Evolutionary conservation across 1,140 invertebrate genomes (phyloP), one percentile per base, ranked within the genome.

Genomic region (Neotoxoptera formosana): DNA sequence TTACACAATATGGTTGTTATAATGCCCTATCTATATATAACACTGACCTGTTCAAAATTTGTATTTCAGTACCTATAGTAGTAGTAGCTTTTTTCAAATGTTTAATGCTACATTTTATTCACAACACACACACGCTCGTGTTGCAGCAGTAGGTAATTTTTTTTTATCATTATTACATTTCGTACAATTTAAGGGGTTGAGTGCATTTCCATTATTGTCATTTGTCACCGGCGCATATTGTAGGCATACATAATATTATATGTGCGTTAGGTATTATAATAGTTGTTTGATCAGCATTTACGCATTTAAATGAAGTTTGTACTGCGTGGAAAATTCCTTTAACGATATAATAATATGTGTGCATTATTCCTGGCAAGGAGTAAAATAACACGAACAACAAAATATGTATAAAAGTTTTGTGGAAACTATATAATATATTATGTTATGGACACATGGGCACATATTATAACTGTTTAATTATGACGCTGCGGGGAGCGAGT

Each of bases 271-370:
- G 30, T 67, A 53, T 17, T 51, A 86, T 14, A 7, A 86, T 48
- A 47, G 45, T 30, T 86, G 47, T 86, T 86, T 86, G 84, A 86
- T 86, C 84, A 86, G 45, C 23, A 86, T 47, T 45, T 86, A 86
- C 6, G 14, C 45, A 47, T 86, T 47, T 86, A 86, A 86, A 86
- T 86, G 36, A 41, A 86, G 41, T 86, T 86, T 86, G 1, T 86
- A 45, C 45, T 86, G 84, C 30, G 11, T 86, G 21, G 25, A 45
- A 30, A 47, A 47, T 47, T n/a, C 30, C 45, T 86, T n/a, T n/a
- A 47, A 86, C 41, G 11, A 41, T 45, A 48, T 84, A 67, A 14
- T 30, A 30, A 41, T 36, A 83, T 11, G 45, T 41, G 30, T 86
- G 3, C 45, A 86, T 47, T 47, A 86, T n/a, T 30, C 45, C 45